A percentile compares a stretch with the other conserved stretches of the same genome.
Evolutionary conservation across 2,888 invertebrate species (phyloP).

Genomic region (Hylaea fasciaria): DNA sequence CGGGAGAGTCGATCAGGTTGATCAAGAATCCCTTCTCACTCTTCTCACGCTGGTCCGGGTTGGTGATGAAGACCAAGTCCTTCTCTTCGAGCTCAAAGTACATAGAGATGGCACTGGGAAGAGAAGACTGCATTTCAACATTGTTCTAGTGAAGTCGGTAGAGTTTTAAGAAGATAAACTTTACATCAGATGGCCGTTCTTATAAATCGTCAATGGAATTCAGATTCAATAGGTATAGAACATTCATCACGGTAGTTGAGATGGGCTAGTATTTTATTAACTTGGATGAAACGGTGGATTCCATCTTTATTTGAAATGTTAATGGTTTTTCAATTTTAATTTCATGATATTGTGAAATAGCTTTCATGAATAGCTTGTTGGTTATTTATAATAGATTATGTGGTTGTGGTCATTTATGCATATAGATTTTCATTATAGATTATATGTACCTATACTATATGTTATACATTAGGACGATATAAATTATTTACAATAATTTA

Average conservation of each 20-base stretch:
- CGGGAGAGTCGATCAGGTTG: constrained; percentile 99
- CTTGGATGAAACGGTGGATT: neutral
- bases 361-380: neutral
- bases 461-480: neutral
- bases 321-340: neutral
- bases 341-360: neutral
- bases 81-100: constrained; percentile 98
- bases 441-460: neutral
- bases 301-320: neutral
- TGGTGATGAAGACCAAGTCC: constrained; percentile 97
- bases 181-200: constrained; percentile 85
- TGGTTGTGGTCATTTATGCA: neutral
- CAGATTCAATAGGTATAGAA: constrained; percentile 80
- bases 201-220: constrained; percentile 73
- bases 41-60: constrained; percentile 95
- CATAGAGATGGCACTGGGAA: constrained; percentile 97
- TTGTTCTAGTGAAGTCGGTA: neutral
- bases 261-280: neutral
- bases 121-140: constrained; percentile 25
- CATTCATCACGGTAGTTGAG: constrained; percentile 76
- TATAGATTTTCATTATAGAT: too few relatives aligned
- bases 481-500: neutral
- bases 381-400: too few relatives aligned
- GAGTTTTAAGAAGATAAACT: neutral
- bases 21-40: constrained; percentile 98